Conservation (phyloP, 2,113 vertebrate species). For the Neodontobutis hainanensis region DNA sequence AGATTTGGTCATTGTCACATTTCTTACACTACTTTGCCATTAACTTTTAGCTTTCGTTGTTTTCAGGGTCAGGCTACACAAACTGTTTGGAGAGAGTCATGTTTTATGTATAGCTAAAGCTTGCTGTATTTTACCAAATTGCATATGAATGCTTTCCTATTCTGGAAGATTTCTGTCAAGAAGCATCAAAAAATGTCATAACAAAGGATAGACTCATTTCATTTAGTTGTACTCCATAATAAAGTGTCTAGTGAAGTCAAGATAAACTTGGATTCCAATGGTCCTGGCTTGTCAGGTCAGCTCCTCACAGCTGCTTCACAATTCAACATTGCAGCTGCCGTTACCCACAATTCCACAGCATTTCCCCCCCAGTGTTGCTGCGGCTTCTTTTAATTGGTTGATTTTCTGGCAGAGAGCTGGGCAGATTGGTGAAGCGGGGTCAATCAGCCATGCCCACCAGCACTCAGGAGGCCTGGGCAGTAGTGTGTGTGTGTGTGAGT, state of each 20-base stretch:
- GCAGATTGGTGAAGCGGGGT: conserved; percentile 67
- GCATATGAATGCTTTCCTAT: no score
- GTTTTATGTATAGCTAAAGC: no score
- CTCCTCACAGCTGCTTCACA: conserved; percentile 55
- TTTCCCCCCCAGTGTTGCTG: conserved; percentile 34
- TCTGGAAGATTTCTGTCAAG: no score
- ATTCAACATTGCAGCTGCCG: conserved; percentile 47
- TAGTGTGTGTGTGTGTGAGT: background rate
- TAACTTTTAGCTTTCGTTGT: no score
- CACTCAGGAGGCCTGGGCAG: conserved; percentile 42
- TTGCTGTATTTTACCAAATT: no score
- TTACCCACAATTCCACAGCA: conserved; percentile 38
- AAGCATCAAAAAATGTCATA: no score
- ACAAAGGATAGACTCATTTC: no score
- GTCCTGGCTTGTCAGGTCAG: conserved; percentile 53
- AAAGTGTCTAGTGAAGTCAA: background rate
- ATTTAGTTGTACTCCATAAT: background rate
- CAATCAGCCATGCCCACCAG: conserved; percentile 67
- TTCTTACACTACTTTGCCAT: no score
- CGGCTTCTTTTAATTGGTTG: conserved; percentile 73
- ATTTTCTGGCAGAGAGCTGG: conserved; percentile 68
- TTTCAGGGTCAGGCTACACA: no score
- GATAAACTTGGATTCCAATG: background rate
- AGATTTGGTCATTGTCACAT: no score
- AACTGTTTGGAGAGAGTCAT: no score